Conservation (phyloP, 1,140 invertebrate species). For the Trichoplusia ni region DNA sequence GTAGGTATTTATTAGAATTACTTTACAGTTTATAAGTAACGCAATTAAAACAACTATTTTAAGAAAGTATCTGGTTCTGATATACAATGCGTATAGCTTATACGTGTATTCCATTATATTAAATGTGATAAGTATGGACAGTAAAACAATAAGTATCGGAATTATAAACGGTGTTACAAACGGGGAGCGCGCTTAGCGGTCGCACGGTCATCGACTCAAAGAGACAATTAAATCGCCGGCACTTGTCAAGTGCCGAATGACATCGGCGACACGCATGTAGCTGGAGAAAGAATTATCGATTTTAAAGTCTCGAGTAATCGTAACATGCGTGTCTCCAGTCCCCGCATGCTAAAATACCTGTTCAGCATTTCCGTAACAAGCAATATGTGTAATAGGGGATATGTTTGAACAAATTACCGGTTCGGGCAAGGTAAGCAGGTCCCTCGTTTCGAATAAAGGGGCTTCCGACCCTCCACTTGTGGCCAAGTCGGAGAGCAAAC, state of each 20-base stretch:
- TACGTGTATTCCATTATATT: background rate
- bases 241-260: conserved; percentile 40
- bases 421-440: conserved; percentile 42
- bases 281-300: background rate
- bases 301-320: background rate
- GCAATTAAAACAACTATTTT: no score
- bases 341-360: background rate
- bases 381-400: background rate
- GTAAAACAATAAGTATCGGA: conserved; percentile 13
- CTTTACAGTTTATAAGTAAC: no score
- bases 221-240: conserved; percentile 65
- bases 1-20: no score
- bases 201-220: conserved; percentile 67
- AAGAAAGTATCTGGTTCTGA: background rate
- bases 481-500: conserved; percentile 37
- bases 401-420: conserved; percentile 54
- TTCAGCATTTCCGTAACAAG: background rate
- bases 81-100: no score
- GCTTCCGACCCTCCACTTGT: conserved; percentile 47
- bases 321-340: background rate
- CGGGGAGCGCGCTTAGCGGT: conserved; percentile 52
- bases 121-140: background rate
- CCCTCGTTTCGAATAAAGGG: conserved; percentile 45
- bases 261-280: background rate
- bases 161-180: conserved; percentile 37